Evolutionary conservation across 2,888 invertebrate genomes (phyloP).

Genomic region (Odontocerum albicorne): DNA sequence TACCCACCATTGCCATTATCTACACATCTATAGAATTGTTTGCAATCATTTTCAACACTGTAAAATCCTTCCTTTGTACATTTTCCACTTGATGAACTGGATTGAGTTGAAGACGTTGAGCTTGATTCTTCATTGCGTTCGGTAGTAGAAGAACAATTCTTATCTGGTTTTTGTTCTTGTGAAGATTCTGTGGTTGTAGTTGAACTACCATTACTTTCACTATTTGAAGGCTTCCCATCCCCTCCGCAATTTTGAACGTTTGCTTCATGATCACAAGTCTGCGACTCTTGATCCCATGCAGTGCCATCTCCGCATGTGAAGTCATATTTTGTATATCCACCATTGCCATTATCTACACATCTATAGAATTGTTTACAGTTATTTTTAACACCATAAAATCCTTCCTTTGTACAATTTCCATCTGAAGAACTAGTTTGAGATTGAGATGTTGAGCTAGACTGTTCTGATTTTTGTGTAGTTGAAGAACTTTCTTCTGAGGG

Average conservation of each 20-base stretch:
- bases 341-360: conserved; percentile 66
- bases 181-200: no score
- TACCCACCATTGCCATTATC: conserved; percentile 60
- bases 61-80: conserved; percentile 59
- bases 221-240: conserved; percentile 12
- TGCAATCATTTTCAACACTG: conserved; percentile 68
- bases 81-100: conserved; percentile 3
- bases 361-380: conserved; percentile 78
- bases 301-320: conserved; percentile 72
- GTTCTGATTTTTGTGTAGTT: conserved; percentile 1
- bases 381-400: conserved; percentile 68
- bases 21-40: conserved; percentile 77
- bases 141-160: neutral
- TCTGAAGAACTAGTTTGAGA: conserved; percentile 36
- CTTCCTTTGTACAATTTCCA: conserved; percentile 59
- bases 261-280: conserved; percentile 67
- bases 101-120: conserved; percentile 25
- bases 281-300: conserved; percentile 66
- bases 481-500: conserved; percentile 10
- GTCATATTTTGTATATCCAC: conserved; percentile 65
- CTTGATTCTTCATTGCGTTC: conserved; percentile 22
- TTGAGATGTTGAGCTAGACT: conserved; percentile 24
- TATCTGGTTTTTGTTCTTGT: neutral
- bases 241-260: conserved; percentile 55
- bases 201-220: conserved; percentile 4